Evolutionary conservation across 2,113 vertebrate species (phyloP).

Genomic region (Ciconia stormi): DNA sequence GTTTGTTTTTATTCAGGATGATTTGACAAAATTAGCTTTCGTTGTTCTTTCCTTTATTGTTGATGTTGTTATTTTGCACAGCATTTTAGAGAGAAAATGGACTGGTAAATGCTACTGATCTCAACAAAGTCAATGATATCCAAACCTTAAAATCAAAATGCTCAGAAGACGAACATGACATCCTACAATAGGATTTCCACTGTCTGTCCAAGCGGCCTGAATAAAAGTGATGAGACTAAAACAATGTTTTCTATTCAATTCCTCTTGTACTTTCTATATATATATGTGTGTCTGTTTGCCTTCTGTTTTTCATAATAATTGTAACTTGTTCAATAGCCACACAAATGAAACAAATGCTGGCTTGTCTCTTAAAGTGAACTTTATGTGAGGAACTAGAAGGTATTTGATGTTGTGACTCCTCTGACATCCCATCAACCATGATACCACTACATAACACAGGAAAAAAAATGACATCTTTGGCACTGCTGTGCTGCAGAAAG

Average conservation of each 20-base stretch:
- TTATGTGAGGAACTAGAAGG: background rate
- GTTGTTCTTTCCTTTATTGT: background rate
- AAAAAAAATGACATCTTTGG: background rate
- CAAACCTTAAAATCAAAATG: background rate
- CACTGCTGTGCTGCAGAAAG: background rate
- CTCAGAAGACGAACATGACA: background rate
- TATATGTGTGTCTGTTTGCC: background rate
- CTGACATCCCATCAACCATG: background rate
- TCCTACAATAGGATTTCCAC: background rate
- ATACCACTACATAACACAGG: background rate
- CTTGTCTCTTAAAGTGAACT: background rate
- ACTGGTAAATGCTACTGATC: background rate
- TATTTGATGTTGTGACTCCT: background rate
- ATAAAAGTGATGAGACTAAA: background rate
- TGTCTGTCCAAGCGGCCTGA: background rate
- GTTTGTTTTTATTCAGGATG: constrained; percentile 22
- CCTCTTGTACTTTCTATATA: background rate
- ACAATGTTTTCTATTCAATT: background rate
- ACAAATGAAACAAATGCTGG: background rate
- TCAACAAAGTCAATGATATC: background rate
- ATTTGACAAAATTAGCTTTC: constrained; percentile 4
- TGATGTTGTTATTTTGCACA: background rate
- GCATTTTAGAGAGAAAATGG: constrained; percentile 8
- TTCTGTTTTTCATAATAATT: background rate
- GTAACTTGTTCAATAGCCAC: background rate